Evolutionary conservation across 2,797 vertebrate species (phyloP).

Genomic region (Hybognathus amarus): DNA sequence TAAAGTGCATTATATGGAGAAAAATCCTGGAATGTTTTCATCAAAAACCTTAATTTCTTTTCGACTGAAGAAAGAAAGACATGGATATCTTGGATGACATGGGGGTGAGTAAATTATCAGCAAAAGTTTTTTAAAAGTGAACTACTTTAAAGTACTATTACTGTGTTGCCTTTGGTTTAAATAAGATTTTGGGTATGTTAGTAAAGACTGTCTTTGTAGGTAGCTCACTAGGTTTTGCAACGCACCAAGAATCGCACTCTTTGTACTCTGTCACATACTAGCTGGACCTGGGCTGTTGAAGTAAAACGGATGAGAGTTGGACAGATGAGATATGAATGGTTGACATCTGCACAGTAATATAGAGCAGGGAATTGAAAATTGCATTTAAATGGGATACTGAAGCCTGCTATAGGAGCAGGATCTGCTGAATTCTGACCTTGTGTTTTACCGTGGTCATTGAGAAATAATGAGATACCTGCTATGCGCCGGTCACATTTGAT

Average conservation of each 20-base stretch:
- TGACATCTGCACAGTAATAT: slow-evolving; percentile 61
- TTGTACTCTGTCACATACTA: slow-evolving; percentile 22
- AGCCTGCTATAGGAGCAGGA: slow-evolving; percentile 70
- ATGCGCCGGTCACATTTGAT: slow-evolving; percentile 65
- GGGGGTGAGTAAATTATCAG: no score
- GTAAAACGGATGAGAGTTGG: slow-evolving; percentile 64
- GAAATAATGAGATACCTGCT: slow-evolving; percentile 78
- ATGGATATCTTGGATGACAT: no score
- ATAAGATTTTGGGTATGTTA: background rate
- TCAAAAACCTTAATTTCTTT: no score
- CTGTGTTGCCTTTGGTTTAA: background rate
- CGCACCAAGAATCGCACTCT: background rate
- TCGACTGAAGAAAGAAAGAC: no score
- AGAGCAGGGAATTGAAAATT: slow-evolving; percentile 73
- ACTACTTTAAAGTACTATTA: background rate
- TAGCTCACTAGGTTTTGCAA: background rate
- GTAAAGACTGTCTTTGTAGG: background rate
- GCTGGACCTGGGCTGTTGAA: slow-evolving; percentile 31
- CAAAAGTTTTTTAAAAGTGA: no score
- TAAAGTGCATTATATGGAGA: no score
- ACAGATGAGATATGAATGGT: slow-evolving; percentile 68
- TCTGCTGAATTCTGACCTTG: slow-evolving; percentile 81
- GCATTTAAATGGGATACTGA: slow-evolving; percentile 78
- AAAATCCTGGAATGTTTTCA: no score
- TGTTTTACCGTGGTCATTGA: slow-evolving; percentile 76